Conservation (phyloP, 2,888 invertebrate genomes). For the Coenonympha arcania region DNA sequence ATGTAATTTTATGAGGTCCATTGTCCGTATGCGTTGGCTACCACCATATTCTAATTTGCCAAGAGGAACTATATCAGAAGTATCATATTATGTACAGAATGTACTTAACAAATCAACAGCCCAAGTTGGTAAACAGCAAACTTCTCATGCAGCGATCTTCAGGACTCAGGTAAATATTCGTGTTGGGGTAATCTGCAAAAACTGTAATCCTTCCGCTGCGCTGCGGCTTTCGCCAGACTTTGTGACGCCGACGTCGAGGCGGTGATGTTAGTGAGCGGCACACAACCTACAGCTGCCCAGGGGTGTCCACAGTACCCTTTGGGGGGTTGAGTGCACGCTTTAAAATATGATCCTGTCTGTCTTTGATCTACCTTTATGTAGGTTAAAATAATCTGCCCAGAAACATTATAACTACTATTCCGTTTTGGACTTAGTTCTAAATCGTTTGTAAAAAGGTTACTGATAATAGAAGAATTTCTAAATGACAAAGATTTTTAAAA, state of each 20-base stretch:
- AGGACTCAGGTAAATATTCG: constrained; percentile 29
- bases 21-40: no score
- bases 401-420: no score
- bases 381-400: no score
- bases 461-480: no score
- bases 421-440: no score
- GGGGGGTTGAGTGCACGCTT: no score
- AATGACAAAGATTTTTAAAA: no score
- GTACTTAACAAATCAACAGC: constrained; percentile 3
- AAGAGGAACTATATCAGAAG: no score
- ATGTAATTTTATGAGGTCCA: no score
- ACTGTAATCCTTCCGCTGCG: constrained; percentile 64
- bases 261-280: constrained; percentile 58
- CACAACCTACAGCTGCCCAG: constrained; percentile 48
- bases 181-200: constrained; percentile 61
- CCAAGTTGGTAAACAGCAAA: constrained; percentile 20
- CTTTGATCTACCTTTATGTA: not conserved
- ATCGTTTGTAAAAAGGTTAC: no score
- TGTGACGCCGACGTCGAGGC: constrained; percentile 54
- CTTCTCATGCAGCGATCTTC: constrained; percentile 12
- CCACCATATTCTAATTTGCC: no score
- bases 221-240: constrained; percentile 65
- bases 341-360: no score
- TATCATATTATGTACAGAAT: not conserved
- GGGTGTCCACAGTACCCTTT: constrained; percentile 43